phyloP scores from a whole-genome alignment of 2,888 invertebrate species.

The Pammene fasciana region DNA sequence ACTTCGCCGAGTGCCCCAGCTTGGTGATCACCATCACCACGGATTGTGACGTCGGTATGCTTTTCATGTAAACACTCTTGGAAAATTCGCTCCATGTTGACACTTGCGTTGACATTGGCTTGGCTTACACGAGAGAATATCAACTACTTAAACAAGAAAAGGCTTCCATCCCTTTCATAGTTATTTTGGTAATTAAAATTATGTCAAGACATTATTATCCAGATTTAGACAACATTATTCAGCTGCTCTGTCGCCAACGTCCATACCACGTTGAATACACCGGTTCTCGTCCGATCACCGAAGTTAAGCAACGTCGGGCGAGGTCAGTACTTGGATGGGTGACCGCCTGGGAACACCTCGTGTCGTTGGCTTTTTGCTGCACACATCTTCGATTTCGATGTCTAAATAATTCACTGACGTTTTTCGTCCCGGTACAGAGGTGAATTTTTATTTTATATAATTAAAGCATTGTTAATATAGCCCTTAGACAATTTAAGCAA shows the following conservation, averaged over 20 bases:
- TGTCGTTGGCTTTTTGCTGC: constrained; percentile 62
- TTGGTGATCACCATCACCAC: neutral
- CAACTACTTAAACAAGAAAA: no score
- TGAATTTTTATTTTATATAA: neutral
- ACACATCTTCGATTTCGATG: neutral
- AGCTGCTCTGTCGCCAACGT: neutral
- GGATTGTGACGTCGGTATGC: neutral
- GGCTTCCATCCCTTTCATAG: no score
- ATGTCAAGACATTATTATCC: neutral
- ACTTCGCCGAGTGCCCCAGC: neutral
- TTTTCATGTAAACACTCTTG: no score
- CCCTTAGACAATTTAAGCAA: no score
- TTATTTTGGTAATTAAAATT: no score
- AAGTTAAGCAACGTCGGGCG: constrained; percentile 50
- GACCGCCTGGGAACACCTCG: constrained; percentile 57
- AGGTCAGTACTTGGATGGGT: constrained; percentile 52
- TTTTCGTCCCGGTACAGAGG: neutral
- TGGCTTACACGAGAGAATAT: no score
- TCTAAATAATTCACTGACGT: neutral
- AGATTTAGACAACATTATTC: no score
- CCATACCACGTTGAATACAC: constrained; percentile 1
- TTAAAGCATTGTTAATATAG: no score
- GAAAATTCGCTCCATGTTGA: neutral
- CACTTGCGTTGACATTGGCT: no score
- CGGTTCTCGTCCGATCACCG: constrained; percentile 46